These are phyloP conservation scores for Eretmocerus hayati DNA, from an alignment of 2,888 invertebrate genomes.

Conservation along the genomic window DNA sequence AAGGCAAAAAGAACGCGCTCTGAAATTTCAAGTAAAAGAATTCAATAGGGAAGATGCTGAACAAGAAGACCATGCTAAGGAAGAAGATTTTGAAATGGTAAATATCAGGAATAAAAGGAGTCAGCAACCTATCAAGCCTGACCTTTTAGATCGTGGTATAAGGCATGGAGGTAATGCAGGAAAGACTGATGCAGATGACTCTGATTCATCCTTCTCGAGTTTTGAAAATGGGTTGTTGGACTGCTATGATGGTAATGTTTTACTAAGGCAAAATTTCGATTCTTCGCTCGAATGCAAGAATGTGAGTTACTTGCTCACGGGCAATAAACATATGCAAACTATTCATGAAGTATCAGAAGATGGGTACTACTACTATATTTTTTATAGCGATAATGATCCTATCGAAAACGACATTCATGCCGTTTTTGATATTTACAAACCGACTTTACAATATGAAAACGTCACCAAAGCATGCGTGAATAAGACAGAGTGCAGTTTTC, in stretches of 20 bases:
- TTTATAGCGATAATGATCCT: constrained; percentile 79
- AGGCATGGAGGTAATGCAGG: constrained; percentile 66
- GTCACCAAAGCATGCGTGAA: constrained; percentile 67
- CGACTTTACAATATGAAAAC: constrained; percentile 72
- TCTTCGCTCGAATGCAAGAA: constrained; percentile 63
- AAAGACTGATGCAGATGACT: constrained; percentile 51
- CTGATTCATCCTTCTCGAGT: constrained; percentile 70
- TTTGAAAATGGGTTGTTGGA: constrained; percentile 70
- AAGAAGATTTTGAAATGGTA: constrained; percentile 3
- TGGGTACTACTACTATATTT: constrained; percentile 84
- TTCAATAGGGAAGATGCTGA: constrained; percentile 23
- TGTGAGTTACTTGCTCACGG: constrained; percentile 63
- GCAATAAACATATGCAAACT: constrained; percentile 61
- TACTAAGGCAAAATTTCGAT: constrained; percentile 66
- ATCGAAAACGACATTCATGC: constrained; percentile 75
- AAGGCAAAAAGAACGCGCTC: constrained; percentile 16
- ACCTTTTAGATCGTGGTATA: constrained; percentile 64
- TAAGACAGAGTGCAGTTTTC: constrained; percentile 69
- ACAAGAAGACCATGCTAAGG: constrained; percentile 23
- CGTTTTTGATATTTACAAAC: constrained; percentile 77
- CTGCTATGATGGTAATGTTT: constrained; percentile 69
- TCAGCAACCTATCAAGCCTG: constrained; percentile 26
- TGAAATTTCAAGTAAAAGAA: constrained; percentile 24
- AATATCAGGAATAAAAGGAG: constrained; percentile 18
- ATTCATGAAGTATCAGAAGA: constrained; percentile 66